Conservation (phyloP, 2,888 invertebrate species). For the Tenthredo amoena region DNA sequence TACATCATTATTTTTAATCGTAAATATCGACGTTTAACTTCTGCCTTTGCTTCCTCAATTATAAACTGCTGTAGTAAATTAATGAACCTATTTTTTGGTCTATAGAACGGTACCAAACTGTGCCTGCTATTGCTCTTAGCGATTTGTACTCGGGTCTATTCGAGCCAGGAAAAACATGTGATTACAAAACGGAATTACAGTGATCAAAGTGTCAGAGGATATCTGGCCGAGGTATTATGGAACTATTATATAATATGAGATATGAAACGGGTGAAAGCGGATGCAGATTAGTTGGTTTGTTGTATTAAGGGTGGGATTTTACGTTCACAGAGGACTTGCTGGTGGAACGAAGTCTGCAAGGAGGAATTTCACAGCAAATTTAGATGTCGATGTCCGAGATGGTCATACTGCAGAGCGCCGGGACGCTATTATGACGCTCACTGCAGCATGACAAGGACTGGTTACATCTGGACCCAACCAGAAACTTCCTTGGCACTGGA, state of each 20-base stretch:
- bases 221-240: constrained; percentile 87
- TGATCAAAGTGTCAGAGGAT: constrained; percentile 90
- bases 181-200: constrained; percentile 86
- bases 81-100: not conserved
- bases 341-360: constrained; percentile 97
- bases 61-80: not conserved
- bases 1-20: not conserved
- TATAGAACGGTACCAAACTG: constrained; percentile 52
- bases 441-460: constrained; percentile 94
- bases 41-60: not conserved
- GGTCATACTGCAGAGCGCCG: constrained; percentile 93
- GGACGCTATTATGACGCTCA: constrained; percentile 94
- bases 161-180: constrained; percentile 60
- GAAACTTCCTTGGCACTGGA: constrained; percentile 74
- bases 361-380: constrained; percentile 94
- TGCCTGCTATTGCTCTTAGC: constrained; percentile 60
- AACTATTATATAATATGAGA: not conserved
- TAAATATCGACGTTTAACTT: not conserved
- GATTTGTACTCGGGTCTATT: constrained; percentile 59
- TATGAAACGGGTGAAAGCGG: not conserved
- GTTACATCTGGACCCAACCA: constrained; percentile 94
- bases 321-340: constrained; percentile 88
- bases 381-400: constrained; percentile 92
- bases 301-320: not conserved
- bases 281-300: constrained; percentile 11